phyloP scores from a whole-genome alignment of 2,888 invertebrate species.

The Dendrolimus houi region DNA sequence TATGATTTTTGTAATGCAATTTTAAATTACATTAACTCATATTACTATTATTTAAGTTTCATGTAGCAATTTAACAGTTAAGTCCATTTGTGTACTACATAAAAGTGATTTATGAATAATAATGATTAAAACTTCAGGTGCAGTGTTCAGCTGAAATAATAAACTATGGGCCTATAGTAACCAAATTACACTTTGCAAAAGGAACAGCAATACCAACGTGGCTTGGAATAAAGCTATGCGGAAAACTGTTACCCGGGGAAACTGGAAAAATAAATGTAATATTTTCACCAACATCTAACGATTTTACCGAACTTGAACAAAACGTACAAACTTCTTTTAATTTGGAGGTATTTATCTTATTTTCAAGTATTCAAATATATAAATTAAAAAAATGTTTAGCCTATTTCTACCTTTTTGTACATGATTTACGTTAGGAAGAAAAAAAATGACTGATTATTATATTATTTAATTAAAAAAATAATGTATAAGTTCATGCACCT shows the following conservation, averaged over 20 bases:
- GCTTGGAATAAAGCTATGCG: constrained; percentile 49
- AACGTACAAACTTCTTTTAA: constrained; percentile 53
- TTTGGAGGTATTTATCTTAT: constrained; percentile 50
- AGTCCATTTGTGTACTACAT: not conserved
- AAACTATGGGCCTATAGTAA: constrained; percentile 74
- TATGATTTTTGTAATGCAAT: no score
- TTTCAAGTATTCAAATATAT: no score
- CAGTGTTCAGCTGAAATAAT: constrained; percentile 60
- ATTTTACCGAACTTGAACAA: constrained; percentile 59
- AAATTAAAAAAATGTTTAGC: no score
- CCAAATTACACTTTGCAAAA: constrained; percentile 58
- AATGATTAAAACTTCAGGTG: constrained; percentile 25
- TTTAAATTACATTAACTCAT: no score
- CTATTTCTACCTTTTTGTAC: no score
- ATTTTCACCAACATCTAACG: constrained; percentile 64
- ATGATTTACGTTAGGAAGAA: no score
- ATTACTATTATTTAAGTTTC: no score
- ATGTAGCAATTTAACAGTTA: not conserved
- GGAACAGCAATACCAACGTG: constrained; percentile 40
- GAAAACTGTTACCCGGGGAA: constrained; percentile 65
- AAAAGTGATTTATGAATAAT: not conserved
- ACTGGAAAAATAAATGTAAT: constrained; percentile 61
- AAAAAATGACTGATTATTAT: no score
- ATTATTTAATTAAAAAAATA: no score
- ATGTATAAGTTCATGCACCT: not conserved